phyloP scores from a whole-genome alignment of 1,140 invertebrate genomes.

The Anthonomus grandis region DNA sequence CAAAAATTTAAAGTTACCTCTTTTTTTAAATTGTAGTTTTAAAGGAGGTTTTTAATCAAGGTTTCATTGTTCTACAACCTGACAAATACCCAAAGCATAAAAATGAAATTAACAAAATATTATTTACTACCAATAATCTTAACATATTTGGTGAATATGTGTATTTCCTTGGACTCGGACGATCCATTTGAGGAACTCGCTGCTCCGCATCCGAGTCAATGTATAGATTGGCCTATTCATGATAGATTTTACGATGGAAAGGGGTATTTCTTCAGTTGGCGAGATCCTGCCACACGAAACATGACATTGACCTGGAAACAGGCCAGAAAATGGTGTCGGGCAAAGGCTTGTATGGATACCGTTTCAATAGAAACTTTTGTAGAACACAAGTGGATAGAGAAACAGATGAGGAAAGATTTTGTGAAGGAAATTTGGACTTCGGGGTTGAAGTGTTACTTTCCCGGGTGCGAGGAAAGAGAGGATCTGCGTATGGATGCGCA shows the following conservation, averaged over 20 bases:
- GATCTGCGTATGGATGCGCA: neutral
- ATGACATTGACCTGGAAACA: neutral
- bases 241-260: neutral
- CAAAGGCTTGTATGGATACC: neutral
- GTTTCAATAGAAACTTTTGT: neutral
- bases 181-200: neutral
- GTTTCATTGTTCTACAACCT: too few relatives aligned
- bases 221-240: neutral
- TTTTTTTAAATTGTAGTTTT: too few relatives aligned
- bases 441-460: neutral
- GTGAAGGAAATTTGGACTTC: neutral
- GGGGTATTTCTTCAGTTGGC: neutral
- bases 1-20: too few relatives aligned
- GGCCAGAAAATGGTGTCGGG: neutral
- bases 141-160: neutral
- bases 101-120: too few relatives aligned
- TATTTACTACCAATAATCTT: too few relatives aligned
- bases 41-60: too few relatives aligned
- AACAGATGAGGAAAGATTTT: neutral
- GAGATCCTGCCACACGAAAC: neutral
- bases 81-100: too few relatives aligned
- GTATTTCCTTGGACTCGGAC: neutral
- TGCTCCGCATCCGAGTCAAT: neutral
- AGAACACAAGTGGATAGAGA: neutral
- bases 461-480: neutral